Evolutionary conservation across 1,140 invertebrate genomes (phyloP).

Genomic region (Gonioctena quinquepunctata): DNA sequence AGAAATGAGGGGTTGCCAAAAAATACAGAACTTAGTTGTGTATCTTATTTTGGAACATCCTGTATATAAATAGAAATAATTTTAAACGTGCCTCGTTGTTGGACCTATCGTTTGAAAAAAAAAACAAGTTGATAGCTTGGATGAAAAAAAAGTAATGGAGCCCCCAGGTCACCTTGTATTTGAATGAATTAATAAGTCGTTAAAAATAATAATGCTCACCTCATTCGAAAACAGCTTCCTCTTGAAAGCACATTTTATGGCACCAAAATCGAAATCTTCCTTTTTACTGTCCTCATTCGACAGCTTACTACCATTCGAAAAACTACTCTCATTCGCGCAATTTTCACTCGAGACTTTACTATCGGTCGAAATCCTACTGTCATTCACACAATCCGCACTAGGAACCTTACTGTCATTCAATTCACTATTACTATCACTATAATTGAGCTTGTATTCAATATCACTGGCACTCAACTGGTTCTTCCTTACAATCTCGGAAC

Average conservation of each 20-base stretch:
- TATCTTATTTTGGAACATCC: too few species aligned
- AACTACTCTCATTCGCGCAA: slow-evolving; percentile 9
- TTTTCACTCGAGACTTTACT: slow-evolving; percentile 24
- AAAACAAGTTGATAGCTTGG: too few species aligned
- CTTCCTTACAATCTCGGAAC: slow-evolving; percentile 37
- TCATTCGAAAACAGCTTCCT: slow-evolving; percentile 38
- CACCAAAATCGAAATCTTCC: slow-evolving; percentile 41
- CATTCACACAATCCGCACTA: slow-evolving; percentile 11
- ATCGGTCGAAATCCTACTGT: slow-evolving; percentile 21
- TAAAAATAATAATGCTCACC: slow-evolving; percentile 39
- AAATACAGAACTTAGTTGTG: too few species aligned
- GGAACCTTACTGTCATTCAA: slow-evolving; percentile 22
- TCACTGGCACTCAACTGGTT: slow-evolving; percentile 45
- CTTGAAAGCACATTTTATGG: slow-evolving; percentile 40
- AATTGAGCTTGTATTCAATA: slow-evolving; percentile 46
- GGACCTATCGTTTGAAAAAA: too few species aligned
- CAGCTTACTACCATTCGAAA: slow-evolving; percentile 4
- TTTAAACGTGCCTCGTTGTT: too few species aligned
- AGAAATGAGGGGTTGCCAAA: too few species aligned
- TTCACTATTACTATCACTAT: slow-evolving; percentile 24
- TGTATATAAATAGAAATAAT: too few species aligned
- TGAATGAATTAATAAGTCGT: too few species aligned
- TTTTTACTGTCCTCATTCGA: slow-evolving; percentile 27
- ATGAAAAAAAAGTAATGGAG: too few species aligned
- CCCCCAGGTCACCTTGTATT: too few species aligned